Evolutionary conservation across 2,888 invertebrate genomes (phyloP).

Genomic region (Rotaria magnacalcarata): DNA sequence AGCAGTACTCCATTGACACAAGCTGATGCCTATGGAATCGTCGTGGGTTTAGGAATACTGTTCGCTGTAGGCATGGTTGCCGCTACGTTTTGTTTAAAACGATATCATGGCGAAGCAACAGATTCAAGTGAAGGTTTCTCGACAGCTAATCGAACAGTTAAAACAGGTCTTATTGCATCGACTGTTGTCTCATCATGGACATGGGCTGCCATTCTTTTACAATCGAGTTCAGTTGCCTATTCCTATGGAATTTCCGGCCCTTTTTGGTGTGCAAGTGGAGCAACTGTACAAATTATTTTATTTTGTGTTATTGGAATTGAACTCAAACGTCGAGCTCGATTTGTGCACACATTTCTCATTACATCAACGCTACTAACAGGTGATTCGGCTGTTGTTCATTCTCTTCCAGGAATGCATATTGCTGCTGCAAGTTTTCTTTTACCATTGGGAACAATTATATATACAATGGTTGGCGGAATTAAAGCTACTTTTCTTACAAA

Average conservation of each 20-base stretch:
- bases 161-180: slow-evolving; percentile 26
- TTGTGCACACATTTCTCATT: slow-evolving; percentile 59
- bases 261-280: slow-evolving; percentile 59
- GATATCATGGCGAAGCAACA: slow-evolving; percentile 23
- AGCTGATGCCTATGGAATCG: slow-evolving; percentile 12
- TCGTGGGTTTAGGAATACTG: background rate
- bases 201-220: slow-evolving; percentile 59
- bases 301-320: slow-evolving; percentile 56
- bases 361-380: slow-evolving; percentile 48
- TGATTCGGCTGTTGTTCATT: slow-evolving; percentile 20
- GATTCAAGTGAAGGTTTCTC: slow-evolving; percentile 18
- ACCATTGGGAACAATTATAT: slow-evolving; percentile 20
- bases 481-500: slow-evolving; percentile 15
- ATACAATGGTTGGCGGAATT: background rate
- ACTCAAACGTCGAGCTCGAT: slow-evolving; percentile 58
- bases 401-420: slow-evolving; percentile 10
- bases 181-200: slow-evolving; percentile 59
- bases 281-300: slow-evolving; percentile 55
- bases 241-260: slow-evolving; percentile 55
- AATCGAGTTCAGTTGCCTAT: slow-evolving; percentile 56
- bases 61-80: background rate
- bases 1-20: background rate
- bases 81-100: background rate
- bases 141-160: slow-evolving; percentile 19
- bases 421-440: slow-evolving; percentile 17